Percentiles rank a stretch among this genome's conserved stretches.
These are phyloP conservation scores for Urocyon cinereoargenteus DNA, from an alignment of 2,797 vertebrate species.

Conservation along the genomic window DNA sequence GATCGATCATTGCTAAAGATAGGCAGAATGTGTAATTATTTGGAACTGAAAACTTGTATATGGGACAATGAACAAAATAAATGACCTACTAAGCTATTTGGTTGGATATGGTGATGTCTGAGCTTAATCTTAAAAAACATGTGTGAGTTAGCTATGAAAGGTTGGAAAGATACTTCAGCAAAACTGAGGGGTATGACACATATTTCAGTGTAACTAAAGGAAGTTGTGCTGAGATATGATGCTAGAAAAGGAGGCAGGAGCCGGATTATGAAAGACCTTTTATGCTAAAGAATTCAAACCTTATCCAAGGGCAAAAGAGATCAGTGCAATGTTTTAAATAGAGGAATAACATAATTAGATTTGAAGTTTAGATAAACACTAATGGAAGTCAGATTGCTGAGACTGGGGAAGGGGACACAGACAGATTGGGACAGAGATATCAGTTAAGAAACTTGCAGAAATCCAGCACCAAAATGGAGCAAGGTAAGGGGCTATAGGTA, in stretches of 20 bases:
- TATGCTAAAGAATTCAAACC: not conserved
- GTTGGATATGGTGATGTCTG: not conserved
- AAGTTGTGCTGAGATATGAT: not conserved
- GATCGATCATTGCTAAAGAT: slow-evolving; percentile 20
- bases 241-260: not conserved
- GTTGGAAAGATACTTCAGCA: not conserved
- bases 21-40: not conserved
- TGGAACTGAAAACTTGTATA: not conserved
- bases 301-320: not conserved
- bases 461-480: not conserved
- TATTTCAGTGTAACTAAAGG: not conserved
- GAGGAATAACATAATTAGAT: not conserved
- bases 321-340: not conserved
- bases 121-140: slow-evolving; percentile 8
- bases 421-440: not conserved
- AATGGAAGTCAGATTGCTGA: not conserved
- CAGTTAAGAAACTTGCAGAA: slow-evolving; percentile 46
- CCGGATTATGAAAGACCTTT: not conserved
- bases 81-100: slow-evolving; percentile 30
- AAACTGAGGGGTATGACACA: not conserved
- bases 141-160: not conserved
- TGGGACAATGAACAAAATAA: not conserved
- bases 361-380: not conserved
- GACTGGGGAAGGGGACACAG: not conserved
- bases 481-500: not conserved